These are phyloP conservation scores for Anhinga rufa DNA, from an alignment of 2,113 vertebrate species.

Conservation along the genomic window DNA sequence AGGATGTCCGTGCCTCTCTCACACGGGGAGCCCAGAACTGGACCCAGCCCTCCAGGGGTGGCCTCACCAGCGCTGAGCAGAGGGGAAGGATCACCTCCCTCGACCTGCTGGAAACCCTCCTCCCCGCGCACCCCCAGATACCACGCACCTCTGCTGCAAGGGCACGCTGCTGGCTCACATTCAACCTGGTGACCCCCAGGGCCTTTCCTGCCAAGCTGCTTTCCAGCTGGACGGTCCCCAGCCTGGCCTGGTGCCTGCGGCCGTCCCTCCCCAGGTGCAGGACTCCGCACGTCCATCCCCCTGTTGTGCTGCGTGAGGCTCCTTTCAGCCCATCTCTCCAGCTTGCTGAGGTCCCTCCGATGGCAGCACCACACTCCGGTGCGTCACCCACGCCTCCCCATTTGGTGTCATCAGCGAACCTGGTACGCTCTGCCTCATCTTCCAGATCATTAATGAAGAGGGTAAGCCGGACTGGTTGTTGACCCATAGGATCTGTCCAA, in stretches of 20 bases:
- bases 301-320: neutral
- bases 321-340: neutral
- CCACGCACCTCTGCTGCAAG: neutral
- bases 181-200: neutral
- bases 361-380: neutral
- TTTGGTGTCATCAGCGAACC: neutral
- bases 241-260: neutral
- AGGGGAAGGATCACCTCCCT: neutral
- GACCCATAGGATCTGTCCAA: neutral
- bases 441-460: neutral
- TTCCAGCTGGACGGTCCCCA: neutral
- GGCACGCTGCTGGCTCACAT: neutral
- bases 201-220: neutral
- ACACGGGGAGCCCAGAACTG: neutral
- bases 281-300: neutral
- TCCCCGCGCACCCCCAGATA: neutral
- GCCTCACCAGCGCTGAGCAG: neutral
- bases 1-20: neutral
- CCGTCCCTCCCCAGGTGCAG: neutral
- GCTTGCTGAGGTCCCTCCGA: neutral
- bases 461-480: neutral
- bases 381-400: neutral
- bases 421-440: neutral
- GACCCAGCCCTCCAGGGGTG: neutral
- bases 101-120: neutral